phyloP scores from a whole-genome alignment of 2,797 vertebrate genomes.

The Menidia menidia region DNA sequence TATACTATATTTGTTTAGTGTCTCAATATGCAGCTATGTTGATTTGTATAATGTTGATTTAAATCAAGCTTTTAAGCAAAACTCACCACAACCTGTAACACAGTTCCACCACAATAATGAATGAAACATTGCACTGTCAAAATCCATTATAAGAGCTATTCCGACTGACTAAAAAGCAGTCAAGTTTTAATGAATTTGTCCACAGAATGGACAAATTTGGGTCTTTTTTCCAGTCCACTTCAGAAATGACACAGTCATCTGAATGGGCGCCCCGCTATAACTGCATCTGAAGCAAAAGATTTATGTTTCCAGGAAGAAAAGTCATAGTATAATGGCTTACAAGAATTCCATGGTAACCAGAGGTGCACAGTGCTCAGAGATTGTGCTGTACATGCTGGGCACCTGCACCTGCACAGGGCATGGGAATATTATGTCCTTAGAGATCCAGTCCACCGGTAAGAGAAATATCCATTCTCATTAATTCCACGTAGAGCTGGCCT shows the following conservation, averaged over 20 bases:
- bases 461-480: slow-evolving; percentile 14
- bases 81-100: slow-evolving; percentile 5
- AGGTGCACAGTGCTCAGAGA: slow-evolving; percentile 1
- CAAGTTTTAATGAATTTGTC: background rate
- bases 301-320: slow-evolving; percentile 23
- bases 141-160: background rate
- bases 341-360: slow-evolving; percentile 12
- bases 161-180: background rate
- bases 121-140: background rate
- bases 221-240: slow-evolving; percentile 3
- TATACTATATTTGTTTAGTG: too few relatives aligned
- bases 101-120: background rate
- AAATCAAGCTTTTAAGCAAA: slow-evolving; percentile 14
- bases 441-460: slow-evolving; percentile 25
- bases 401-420: slow-evolving; percentile 29
- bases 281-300: slow-evolving; percentile 16
- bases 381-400: background rate
- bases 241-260: slow-evolving; percentile 1
- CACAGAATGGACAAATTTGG: slow-evolving; percentile 16
- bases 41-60: slow-evolving; percentile 20
- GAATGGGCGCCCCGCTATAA: slow-evolving; percentile 3
- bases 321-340: slow-evolving; percentile 1
- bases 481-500: background rate
- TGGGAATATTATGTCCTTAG: slow-evolving; percentile 4
- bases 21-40: too few relatives aligned